Evolutionary conservation across 2,113 vertebrate genomes (phyloP).

Genomic region (Oenanthe melanoleuca): DNA sequence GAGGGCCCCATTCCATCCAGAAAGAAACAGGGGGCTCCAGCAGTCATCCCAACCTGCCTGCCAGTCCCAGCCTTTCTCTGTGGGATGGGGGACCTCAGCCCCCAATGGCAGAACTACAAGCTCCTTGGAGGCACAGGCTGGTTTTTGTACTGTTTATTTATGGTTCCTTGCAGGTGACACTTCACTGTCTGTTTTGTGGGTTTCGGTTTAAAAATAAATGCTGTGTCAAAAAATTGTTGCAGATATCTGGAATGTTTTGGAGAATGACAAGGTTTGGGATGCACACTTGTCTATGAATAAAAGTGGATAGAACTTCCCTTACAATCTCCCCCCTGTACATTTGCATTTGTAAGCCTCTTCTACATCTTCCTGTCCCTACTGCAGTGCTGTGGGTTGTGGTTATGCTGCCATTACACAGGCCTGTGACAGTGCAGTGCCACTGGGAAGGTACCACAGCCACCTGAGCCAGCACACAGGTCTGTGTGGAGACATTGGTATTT

Average conservation of each 20-base stretch:
- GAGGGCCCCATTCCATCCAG: accelerated
- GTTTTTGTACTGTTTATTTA: neutral
- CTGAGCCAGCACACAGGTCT: accelerated
- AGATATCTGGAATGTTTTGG: neutral
- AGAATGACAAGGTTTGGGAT: neutral
- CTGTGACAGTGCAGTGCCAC: accelerated
- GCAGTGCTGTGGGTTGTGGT: accelerated
- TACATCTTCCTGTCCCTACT: neutral
- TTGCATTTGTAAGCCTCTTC: neutral
- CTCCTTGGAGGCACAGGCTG: neutral
- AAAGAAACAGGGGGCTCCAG: accelerated
- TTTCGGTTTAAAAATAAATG: neutral
- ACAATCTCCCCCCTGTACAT: neutral
- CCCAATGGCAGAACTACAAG: accelerated
- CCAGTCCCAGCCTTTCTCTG: neutral
- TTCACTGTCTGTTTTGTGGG: neutral
- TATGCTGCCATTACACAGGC: neutral
- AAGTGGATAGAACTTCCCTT: neutral
- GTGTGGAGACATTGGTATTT: neutral
- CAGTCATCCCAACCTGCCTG: neutral
- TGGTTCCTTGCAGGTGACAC: neutral
- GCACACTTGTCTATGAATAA: accelerated
- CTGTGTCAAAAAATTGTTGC: neutral
- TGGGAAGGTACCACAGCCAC: neutral
- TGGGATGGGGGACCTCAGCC: accelerated